Base-by-base conservation (phyloP, 2,888 invertebrate species). In the Eupeodes latifasciatus region DNA sequence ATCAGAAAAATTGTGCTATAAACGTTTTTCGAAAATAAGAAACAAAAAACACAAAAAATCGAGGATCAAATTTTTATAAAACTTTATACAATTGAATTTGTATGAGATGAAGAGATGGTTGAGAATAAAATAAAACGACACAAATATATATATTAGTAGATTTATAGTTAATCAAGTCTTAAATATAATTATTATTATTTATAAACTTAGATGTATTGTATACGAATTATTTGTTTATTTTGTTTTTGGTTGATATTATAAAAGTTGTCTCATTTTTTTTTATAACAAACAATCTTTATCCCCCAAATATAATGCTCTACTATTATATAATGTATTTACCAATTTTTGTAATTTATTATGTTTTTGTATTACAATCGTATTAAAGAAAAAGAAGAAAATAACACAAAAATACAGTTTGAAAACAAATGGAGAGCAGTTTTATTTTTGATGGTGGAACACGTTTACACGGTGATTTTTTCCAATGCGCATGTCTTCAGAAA, bases 341-440 rank as follows among this genome's bases (percentile, higher is more conserved):
- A 71, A 79, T 71, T 82, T 82, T 72, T 72, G 59, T 71, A 80
- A 80, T 72, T 72, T 53, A 64, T 72, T 85, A 72, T 59, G 34
- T 59, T 57, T 57, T 76, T 71, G 74, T 79, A 74, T 61, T 71
- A 47, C 27, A 67, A 47, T n/a, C 40, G 6, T 47, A 34, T 49
- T 0, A 34, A 61, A 40, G 4, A n/a, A 36, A 51, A 47, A 40
- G 40, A 40, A 66, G 59, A 74, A 61, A 61, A 40, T 12, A 19
- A 71, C 19, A 71, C 53, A 10, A 74, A 27, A 57, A 62, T 79
- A 79, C 78, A 79, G 82, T 82, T 86, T 86, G 74, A 79, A 47
- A 75, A 71, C 55, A 47, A 57, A 6, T 75, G 69, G n/a, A 51
- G 55, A 51, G 53, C 6, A 11, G 12, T 36, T n/a, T 72, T 51